These are phyloP conservation scores for Ditylenchus weischeri DNA, from an alignment of 2,888 invertebrate species.

Conservation along the genomic window DNA sequence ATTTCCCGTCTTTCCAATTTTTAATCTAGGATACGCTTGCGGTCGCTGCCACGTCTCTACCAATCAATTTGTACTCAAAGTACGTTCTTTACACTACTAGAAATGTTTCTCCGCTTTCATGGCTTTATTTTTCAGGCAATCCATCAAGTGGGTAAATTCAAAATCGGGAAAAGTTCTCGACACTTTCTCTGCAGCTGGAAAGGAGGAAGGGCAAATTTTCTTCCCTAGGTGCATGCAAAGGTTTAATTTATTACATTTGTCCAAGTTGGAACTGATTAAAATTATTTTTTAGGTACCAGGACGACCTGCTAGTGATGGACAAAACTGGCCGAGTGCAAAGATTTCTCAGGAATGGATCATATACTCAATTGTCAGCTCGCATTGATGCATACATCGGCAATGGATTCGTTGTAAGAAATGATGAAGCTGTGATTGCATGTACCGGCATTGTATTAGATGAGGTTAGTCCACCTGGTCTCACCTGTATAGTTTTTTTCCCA, in stretches of 20 bases:
- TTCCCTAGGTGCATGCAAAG: constrained; percentile 47
- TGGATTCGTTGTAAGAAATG: constrained; percentile 42
- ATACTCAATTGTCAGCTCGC: constrained; percentile 36
- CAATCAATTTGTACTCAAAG: constrained; percentile 51
- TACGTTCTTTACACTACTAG: constrained; percentile 22
- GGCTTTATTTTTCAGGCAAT: constrained; percentile 37
- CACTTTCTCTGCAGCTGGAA: constrained; percentile 40
- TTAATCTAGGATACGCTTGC: constrained; percentile 36
- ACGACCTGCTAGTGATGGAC: constrained; percentile 46
- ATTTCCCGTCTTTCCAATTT: background rate
- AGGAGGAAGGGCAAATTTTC: constrained; percentile 46
- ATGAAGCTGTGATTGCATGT: constrained; percentile 47
- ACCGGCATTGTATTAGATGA: constrained; percentile 48
- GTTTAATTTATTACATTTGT: constrained; percentile 20
- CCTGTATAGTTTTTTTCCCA: constrained; percentile 12
- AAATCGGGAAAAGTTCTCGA: constrained; percentile 32
- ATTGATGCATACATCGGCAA: constrained; percentile 54
- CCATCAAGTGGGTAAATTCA: constrained; percentile 41
- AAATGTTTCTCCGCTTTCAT: constrained; percentile 1
- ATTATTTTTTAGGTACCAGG: constrained; percentile 27
- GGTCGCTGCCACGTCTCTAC: constrained; percentile 39
- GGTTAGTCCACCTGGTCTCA: constrained; percentile 22
- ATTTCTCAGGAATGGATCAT: constrained; percentile 38
- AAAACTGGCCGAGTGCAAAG: constrained; percentile 50
- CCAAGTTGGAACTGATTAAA: background rate